Evolutionary conservation across 2,888 invertebrate genomes (phyloP), one percentile per base, ranked within the genome.

Genomic region (Drosophila mercatorum): DNA sequence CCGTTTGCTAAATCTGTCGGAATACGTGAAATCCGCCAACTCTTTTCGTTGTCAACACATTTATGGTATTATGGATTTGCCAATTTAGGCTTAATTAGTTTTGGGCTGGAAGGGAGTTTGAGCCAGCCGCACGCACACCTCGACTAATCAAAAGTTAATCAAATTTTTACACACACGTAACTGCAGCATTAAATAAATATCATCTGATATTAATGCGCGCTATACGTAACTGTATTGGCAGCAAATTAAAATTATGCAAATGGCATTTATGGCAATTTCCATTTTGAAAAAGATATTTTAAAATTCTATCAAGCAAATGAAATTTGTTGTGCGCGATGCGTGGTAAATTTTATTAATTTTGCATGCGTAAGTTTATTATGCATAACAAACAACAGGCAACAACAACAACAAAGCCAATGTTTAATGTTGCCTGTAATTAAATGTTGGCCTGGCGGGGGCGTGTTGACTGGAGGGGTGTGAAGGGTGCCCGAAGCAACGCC

Each of bases 351-450:
- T 71, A 89, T 88, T 87, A 78, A 88, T 83, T 89, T 83, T 83
- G 84, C 81, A 87, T 89, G 83, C 89, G 89, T 83, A 72, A 83
- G 63, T 88, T 86, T 68, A 83, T 86, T 88, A 83, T 83, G 89
- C 87, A 86, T 64, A 88, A 68, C 81, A 69, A 83, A 64, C 64
- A 69, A 53, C 47, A 65, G 58, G 10, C 28, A 75, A 47, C 53
- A 75, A 71, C 52, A 43, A 59, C 40, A 47, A 28, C n/a, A 47
- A 66, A 69, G 70, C 66, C 75, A 67, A 38, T 88, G 84, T 77
- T 89, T 80, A 89, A 84, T 84, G 89, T 89, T 79, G 80, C 88
- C 66, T 85, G 82, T 89, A 89, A 84, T 84, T 84, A 89, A 89
- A 85, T 87, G 68, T 80, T 76, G 60, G 31, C 14, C 10, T 40